Evolutionary conservation across 2,797 vertebrate species (phyloP).

Genomic region (Acrocephalus scirpaceus): DNA sequence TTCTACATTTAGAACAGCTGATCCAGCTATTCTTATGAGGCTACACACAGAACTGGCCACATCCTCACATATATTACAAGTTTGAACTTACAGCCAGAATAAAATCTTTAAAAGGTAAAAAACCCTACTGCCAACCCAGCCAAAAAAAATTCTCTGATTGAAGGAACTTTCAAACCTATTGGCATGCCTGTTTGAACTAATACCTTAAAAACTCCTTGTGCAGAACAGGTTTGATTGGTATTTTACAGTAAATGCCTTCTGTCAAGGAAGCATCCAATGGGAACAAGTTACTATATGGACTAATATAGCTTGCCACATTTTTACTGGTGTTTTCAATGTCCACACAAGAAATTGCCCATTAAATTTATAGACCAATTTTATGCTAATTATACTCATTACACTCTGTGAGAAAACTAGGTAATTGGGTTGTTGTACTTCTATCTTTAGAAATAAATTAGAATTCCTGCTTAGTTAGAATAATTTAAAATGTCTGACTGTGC

Average conservation of each 20-base stretch:
- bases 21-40: not conserved
- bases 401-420: slow-evolving; percentile 37
- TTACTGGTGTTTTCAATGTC: not conserved
- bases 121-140: not conserved
- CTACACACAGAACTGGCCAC: not conserved
- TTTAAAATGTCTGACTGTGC: slow-evolving; percentile 42
- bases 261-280: not conserved
- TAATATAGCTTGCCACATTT: not conserved
- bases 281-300: not conserved
- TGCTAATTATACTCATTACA: slow-evolving; percentile 42
- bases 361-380: slow-evolving; percentile 44
- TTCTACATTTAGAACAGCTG: not conserved
- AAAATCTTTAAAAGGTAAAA: not conserved
- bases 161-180: not conserved
- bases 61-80: not conserved
- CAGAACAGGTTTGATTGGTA: not conserved
- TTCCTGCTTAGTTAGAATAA: slow-evolving; percentile 56
- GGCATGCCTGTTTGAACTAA: not conserved
- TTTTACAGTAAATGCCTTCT: not conserved
- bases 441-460: slow-evolving; percentile 65
- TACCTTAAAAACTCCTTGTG: not conserved
- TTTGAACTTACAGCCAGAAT: not conserved
- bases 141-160: not conserved
- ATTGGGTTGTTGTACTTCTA: slow-evolving; percentile 42
- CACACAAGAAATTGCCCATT: slow-evolving; percentile 37